Conservation (phyloP, 2,888 invertebrate species). For the Pandemis corylana region DNA sequence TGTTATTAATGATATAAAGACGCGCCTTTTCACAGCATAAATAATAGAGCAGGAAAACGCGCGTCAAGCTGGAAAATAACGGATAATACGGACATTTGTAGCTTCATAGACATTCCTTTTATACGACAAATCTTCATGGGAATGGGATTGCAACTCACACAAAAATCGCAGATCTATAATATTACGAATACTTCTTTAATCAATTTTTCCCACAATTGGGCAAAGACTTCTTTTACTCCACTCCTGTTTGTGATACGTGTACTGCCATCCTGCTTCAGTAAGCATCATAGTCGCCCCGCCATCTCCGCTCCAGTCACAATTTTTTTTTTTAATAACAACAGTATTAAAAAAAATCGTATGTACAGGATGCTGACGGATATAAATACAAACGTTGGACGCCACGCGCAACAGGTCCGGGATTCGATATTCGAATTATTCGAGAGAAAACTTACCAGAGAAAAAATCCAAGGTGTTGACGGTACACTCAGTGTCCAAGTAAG, state of each 20-base stretch:
- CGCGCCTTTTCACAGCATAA: not conserved
- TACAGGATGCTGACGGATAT: not conserved
- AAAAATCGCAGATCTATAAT: not conserved
- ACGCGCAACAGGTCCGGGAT: constrained; percentile 24
- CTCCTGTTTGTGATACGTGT: no score
- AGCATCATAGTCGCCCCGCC: no score
- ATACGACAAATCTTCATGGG: not conserved
- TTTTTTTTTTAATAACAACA: not conserved
- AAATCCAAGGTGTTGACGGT: constrained; percentile 18
- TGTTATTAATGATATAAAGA: no score
- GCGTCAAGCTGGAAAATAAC: not conserved
- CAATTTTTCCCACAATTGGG: no score
- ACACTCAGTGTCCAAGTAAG: constrained; percentile 4
- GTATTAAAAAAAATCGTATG: not conserved
- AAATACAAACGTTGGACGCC: not conserved
- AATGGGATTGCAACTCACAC: not conserved
- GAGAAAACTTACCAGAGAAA: constrained; percentile 18
- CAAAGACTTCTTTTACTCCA: no score
- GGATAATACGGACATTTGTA: not conserved
- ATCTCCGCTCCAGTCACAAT: no score
- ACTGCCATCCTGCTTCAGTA: no score
- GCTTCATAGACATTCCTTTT: not conserved
- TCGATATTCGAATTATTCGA: no score
- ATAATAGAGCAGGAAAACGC: not conserved
- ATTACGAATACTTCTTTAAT: not conserved